phyloP scores from a whole-genome alignment of 2,888 invertebrate genomes.

The Clanis bilineata region DNA sequence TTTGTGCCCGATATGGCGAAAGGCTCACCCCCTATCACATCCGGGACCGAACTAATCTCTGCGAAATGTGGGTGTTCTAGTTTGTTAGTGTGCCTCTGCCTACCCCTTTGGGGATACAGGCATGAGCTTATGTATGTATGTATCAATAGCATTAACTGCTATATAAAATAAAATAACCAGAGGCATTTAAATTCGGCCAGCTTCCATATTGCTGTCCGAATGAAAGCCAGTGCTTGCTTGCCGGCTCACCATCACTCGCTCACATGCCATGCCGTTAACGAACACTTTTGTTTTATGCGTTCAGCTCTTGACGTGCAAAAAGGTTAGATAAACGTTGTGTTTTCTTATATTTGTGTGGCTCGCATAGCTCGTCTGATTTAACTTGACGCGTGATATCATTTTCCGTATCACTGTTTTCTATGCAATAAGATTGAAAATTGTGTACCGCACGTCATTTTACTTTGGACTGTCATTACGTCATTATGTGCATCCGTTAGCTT shows the following conservation, averaged over 20 bases:
- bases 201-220: not conserved
- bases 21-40: too few relatives aligned
- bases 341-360: constrained; percentile 20
- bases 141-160: too few relatives aligned
- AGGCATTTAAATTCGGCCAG: not conserved
- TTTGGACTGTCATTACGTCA: not conserved
- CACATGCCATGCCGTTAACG: constrained; percentile 15
- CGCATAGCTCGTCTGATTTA: not conserved
- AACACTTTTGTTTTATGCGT: constrained; percentile 31
- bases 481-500: not conserved
- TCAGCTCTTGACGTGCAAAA: constrained; percentile 33
- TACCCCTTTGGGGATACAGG: too few relatives aligned
- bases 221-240: not conserved
- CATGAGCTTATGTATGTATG: too few relatives aligned
- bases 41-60: too few relatives aligned
- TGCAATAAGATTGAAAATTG: not conserved
- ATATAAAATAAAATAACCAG: too few relatives aligned
- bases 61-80: too few relatives aligned
- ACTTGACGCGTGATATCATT: not conserved
- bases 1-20: too few relatives aligned
- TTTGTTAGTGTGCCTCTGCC: too few relatives aligned
- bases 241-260: not conserved
- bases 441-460: not conserved
- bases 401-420: not conserved
- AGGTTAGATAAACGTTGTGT: constrained; percentile 34